phyloP scores from a whole-genome alignment of 2,888 invertebrate species.

The Caenorhabditis auriculariae region DNA sequence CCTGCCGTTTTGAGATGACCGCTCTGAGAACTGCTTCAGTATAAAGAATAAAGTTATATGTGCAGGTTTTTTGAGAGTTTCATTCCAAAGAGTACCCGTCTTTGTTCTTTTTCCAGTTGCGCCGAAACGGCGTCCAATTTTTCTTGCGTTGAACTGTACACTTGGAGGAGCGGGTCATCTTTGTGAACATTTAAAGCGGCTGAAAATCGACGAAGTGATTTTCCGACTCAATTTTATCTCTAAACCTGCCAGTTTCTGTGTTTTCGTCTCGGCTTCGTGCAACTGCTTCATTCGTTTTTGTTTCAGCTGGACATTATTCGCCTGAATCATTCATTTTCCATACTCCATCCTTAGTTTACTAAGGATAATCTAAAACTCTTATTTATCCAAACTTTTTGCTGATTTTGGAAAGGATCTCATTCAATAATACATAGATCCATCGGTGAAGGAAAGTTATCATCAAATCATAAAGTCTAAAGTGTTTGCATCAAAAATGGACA shows the following conservation, averaged over 20 bases:
- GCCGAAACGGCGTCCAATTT: conserved; percentile 77
- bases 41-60: no score
- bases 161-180: conserved; percentile 74
- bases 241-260: conserved; percentile 53
- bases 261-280: conserved; percentile 73
- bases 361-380: no score
- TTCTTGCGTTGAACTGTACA: conserved; percentile 79
- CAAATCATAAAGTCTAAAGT: not conserved
- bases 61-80: no score
- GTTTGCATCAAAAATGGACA: not conserved
- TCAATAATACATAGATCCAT: not conserved
- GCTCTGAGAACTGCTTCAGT: no score
- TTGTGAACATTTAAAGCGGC: conserved; percentile 69
- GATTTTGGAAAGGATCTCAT: not conserved
- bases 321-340: conserved; percentile 63
- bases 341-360: not conserved
- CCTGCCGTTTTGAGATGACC: no score
- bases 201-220: conserved; percentile 4
- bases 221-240: not conserved
- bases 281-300: conserved; percentile 74
- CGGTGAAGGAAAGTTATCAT: not conserved
- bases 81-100: conserved; percentile 69
- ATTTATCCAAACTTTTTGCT: not conserved
- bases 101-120: conserved; percentile 72
- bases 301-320: conserved; percentile 75